These are phyloP conservation scores for Delphinus delphis DNA, from an alignment of 2,113 vertebrate genomes.

Conservation along the genomic window DNA sequence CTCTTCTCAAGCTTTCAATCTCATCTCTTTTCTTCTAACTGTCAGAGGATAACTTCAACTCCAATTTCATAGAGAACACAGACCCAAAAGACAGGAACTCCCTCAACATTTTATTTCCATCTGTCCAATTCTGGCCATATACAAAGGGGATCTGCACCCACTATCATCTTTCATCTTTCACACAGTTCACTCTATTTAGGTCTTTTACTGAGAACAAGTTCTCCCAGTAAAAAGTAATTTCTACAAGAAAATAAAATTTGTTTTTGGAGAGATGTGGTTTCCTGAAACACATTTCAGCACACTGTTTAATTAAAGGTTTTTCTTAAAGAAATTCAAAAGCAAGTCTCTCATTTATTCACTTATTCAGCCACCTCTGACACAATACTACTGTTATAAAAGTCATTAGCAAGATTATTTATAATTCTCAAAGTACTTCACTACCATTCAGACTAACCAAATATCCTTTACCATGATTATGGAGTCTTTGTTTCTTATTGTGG, in stretches of 20 bases:
- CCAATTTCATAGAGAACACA: background rate
- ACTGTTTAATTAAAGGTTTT: background rate
- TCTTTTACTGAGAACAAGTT: background rate
- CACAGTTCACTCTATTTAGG: background rate
- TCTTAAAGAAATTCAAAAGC: background rate
- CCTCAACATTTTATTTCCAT: background rate
- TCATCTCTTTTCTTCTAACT: background rate
- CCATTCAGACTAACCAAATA: background rate
- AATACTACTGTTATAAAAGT: background rate
- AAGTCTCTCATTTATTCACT: background rate
- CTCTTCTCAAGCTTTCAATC: background rate
- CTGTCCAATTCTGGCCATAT: background rate
- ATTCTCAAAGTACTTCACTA: background rate
- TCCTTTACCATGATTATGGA: background rate
- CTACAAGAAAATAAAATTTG: slow-evolving; percentile 18
- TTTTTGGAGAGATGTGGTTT: background rate
- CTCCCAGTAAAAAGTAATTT: background rate
- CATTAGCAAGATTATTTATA: background rate
- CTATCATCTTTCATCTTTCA: background rate
- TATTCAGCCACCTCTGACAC: background rate
- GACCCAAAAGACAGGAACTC: background rate
- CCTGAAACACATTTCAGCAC: background rate
- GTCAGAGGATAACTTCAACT: background rate
- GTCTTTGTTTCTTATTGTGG: background rate
- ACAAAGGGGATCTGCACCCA: background rate